phyloP scores from a whole-genome alignment of 2,113 vertebrate genomes.

The Brachyistius frenatus region DNA sequence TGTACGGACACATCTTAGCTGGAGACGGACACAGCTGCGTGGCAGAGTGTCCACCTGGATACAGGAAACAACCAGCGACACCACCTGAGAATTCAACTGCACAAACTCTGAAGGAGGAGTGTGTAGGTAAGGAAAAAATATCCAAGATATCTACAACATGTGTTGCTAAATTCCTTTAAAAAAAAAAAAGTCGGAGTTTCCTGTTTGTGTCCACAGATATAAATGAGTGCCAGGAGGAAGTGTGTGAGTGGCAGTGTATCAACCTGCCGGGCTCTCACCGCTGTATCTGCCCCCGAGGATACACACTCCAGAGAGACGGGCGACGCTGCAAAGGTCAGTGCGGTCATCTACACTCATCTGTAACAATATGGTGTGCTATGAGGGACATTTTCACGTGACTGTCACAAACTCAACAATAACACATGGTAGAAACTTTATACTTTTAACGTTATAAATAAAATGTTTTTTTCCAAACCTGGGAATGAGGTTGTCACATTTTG shows the following conservation, averaged over 20 bases:
- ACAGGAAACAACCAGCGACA: constrained; percentile 34
- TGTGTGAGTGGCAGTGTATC: constrained; percentile 76
- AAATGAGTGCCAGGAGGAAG: constrained; percentile 71
- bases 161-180: neutral
- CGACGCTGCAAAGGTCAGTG: constrained; percentile 72
- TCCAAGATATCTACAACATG: neutral
- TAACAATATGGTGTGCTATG: neutral
- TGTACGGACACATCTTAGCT: constrained; percentile 50
- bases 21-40: constrained; percentile 69
- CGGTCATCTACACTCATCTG: neutral
- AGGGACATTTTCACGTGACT: neutral
- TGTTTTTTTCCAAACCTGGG: no score
- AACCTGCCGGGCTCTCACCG: constrained; percentile 77
- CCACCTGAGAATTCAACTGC: constrained; percentile 15
- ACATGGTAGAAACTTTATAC: neutral
- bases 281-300: constrained; percentile 78
- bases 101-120: constrained; percentile 19
- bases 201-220: constrained; percentile 65
- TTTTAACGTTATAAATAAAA: no score
- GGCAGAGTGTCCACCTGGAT: constrained; percentile 68
- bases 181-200: neutral
- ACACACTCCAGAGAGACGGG: constrained; percentile 53
- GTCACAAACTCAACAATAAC: neutral
- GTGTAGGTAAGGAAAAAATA: constrained; percentile 46
- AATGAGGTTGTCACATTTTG: no score